A percentile compares a stretch with the other conserved stretches of the same genome.
Conservation (phyloP, 2,888 invertebrate genomes). For the Nephrotoma guestfalica region DNA sequence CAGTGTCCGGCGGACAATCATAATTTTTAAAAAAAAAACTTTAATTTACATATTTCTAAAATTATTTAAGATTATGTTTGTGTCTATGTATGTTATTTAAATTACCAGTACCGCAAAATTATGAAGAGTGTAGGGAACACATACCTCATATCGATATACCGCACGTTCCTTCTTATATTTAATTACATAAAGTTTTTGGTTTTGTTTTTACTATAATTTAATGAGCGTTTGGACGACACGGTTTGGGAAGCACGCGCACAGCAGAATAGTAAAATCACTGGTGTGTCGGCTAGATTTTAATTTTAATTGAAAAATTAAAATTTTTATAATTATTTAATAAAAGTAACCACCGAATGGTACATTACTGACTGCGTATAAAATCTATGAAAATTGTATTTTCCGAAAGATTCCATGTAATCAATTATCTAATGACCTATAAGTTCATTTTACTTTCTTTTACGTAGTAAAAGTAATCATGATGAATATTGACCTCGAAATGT, state of each 20-base stretch:
- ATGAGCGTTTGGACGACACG: not conserved
- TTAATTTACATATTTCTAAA: not conserved
- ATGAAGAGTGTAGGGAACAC: not conserved
- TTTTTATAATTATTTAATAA: too few relatives aligned
- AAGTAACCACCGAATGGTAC: too few relatives aligned
- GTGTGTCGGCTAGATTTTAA: not conserved
- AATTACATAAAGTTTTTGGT: not conserved
- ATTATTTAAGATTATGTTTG: not conserved
- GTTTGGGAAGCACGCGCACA: not conserved
- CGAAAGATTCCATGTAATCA: too few relatives aligned
- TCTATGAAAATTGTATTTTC: too few relatives aligned
- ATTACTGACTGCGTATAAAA: too few relatives aligned
- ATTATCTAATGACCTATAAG: too few relatives aligned
- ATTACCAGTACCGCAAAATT: not conserved
- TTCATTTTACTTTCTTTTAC: too few relatives aligned
- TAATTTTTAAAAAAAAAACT: not conserved
- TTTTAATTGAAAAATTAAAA: not conserved
- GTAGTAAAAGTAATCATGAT: too few relatives aligned
- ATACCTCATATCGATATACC: not conserved
- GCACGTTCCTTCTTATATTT: not conserved
- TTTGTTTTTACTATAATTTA: not conserved
- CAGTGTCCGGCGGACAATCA: not conserved
- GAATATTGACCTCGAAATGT: too few relatives aligned
- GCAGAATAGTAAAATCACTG: not conserved
- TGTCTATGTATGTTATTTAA: not conserved